Percentiles rank a stretch among this genome's conserved stretches.
phyloP scores from a whole-genome alignment of 2,888 invertebrate genomes.

The Eupsilia transversa region DNA sequence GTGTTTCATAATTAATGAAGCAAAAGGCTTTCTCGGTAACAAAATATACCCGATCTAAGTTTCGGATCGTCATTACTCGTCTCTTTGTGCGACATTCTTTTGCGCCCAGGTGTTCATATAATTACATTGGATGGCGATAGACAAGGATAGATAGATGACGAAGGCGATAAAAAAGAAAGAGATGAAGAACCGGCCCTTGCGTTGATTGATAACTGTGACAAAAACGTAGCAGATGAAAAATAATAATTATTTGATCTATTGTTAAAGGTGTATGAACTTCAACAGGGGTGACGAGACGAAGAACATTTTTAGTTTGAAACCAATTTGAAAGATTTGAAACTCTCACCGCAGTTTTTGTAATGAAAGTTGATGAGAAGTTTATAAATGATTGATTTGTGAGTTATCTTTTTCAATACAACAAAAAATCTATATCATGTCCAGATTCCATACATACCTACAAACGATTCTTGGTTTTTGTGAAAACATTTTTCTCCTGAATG shows the following conservation, averaged over 20 bases:
- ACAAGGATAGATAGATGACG: constrained; percentile 77
- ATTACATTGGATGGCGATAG: constrained; percentile 85
- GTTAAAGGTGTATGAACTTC: constrained; percentile 87
- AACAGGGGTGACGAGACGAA: constrained; percentile 81
- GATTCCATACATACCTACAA: background rate
- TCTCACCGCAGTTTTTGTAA: background rate
- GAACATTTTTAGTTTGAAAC: constrained; percentile 34
- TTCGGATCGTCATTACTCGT: constrained; percentile 89
- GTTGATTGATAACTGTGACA: constrained; percentile 91
- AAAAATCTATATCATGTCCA: background rate
- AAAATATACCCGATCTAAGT: constrained; percentile 89
- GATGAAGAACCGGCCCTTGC: constrained; percentile 81
- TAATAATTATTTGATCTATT: constrained; percentile 90
- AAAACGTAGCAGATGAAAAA: constrained; percentile 91
- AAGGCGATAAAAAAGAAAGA: constrained; percentile 70
- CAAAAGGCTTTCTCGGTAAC: constrained; percentile 89
- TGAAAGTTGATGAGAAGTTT: background rate
- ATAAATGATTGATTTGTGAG: background rate
- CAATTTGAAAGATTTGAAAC: constrained; percentile 25
- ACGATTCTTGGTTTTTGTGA: background rate
- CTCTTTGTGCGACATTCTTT: constrained; percentile 91
- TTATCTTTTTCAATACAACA: background rate
- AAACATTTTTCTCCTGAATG: background rate
- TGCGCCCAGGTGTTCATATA: constrained; percentile 90
- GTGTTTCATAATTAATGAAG: constrained; percentile 91